Conservation (phyloP, 2,113 vertebrate species). For the Pterocles gutturalis region DNA sequence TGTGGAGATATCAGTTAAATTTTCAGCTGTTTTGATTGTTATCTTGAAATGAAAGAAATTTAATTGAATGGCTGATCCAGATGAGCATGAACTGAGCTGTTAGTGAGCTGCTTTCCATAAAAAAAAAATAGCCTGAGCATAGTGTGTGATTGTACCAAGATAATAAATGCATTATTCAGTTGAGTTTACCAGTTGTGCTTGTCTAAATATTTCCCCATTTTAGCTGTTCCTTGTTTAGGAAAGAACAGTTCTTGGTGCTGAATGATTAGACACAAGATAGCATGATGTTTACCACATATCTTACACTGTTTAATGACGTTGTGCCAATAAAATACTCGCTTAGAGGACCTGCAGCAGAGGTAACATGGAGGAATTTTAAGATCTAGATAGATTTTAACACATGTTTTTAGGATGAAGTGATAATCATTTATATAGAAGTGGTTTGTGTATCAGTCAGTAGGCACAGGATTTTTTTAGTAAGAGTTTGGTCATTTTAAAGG, state of each 20-base stretch:
- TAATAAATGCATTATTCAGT: neutral
- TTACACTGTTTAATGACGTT: neutral
- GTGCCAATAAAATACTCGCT: neutral
- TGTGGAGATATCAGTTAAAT: neutral
- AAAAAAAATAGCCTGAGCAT: neutral
- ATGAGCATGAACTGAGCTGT: neutral
- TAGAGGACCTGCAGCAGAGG: neutral
- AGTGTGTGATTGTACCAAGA: neutral
- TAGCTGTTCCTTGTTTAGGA: neutral
- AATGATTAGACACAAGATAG: neutral
- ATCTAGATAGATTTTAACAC: neutral
- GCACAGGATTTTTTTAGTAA: neutral
- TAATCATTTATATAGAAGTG: neutral
- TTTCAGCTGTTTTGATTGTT: constrained; percentile 26
- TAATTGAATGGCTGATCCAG: constrained; percentile 33
- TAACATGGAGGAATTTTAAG: neutral
- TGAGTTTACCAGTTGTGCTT: neutral
- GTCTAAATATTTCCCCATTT: neutral
- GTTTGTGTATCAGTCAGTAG: neutral
- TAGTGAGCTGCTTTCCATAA: neutral
- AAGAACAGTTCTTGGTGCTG: neutral
- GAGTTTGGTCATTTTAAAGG: neutral
- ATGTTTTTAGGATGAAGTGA: neutral
- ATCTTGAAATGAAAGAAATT: constrained; percentile 13
- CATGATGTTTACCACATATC: neutral